phyloP scores from a whole-genome alignment of 2,113 vertebrate species.

The Alligator mississippiensis region DNA sequence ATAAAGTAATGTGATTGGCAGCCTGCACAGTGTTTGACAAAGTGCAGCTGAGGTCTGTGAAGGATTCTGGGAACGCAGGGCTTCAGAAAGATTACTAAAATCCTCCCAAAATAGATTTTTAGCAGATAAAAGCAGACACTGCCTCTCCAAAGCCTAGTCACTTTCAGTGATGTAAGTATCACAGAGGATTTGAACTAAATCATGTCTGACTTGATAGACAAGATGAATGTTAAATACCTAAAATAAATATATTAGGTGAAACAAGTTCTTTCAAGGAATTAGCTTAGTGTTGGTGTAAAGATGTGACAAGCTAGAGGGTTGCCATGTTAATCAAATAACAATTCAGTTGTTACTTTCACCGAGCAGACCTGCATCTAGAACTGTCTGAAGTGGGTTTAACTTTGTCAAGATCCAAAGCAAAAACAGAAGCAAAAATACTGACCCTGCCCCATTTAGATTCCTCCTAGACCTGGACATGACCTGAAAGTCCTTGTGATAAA shows the following conservation, averaged over 20 bases:
- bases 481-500: neutral
- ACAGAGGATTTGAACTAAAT: slow-evolving; percentile 16
- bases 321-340: neutral
- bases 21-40: neutral
- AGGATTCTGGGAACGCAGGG: slow-evolving; percentile 54
- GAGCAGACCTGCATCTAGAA: neutral
- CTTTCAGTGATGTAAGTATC: slow-evolving; percentile 30
- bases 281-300: neutral
- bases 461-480: neutral
- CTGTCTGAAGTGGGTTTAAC: neutral
- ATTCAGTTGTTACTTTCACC: neutral
- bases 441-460: neutral
- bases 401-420: neutral
- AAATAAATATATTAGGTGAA: neutral
- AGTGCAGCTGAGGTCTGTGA: neutral
- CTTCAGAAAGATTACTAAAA: slow-evolving; percentile 60
- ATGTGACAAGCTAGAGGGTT: neutral
- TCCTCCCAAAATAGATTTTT: slow-evolving; percentile 48
- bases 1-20: neutral
- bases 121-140: slow-evolving; percentile 32
- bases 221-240: neutral
- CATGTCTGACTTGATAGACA: neutral
- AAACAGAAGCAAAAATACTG: neutral
- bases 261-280: neutral
- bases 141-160: neutral